Conservation (phyloP, 2,888 invertebrate genomes). For the Dicyrtoma fusca region DNA sequence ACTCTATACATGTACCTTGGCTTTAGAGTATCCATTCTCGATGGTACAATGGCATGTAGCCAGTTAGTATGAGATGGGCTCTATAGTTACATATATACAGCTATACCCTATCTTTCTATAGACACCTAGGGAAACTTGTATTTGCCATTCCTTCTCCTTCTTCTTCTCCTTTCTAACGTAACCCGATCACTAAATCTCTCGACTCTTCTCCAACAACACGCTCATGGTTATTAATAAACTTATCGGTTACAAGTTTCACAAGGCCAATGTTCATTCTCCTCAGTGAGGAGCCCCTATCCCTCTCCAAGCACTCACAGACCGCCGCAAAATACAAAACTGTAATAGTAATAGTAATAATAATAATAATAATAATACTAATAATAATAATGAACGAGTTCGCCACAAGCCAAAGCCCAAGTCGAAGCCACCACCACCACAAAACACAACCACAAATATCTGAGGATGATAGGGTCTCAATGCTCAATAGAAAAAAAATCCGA, state of each 20-base stretch:
- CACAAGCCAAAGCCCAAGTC: not conserved
- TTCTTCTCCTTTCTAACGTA: conserved; percentile 13
- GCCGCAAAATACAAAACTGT: conserved; percentile 12
- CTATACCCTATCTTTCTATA: not conserved
- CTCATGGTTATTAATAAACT: conserved; percentile 37
- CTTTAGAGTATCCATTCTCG: not conserved
- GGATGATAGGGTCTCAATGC: too few species aligned
- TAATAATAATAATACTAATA: too few species aligned
- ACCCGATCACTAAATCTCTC: conserved; percentile 29
- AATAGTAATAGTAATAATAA: conserved; percentile 10
- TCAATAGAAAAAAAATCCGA: too few species aligned
- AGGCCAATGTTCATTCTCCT: conserved; percentile 24
- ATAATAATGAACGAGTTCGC: not conserved
- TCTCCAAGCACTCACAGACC: not conserved
- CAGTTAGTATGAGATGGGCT: not conserved
- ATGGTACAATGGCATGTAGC: too few species aligned
- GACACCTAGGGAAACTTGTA: not conserved
- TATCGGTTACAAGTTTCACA: conserved; percentile 34
- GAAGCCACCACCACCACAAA: not conserved
- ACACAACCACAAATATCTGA: not conserved
- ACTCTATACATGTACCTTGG: not conserved
- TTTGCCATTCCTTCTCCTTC: too few species aligned
- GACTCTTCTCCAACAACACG: conserved; percentile 15
- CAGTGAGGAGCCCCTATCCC: too few species aligned
- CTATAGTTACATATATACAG: too few species aligned